These are phyloP conservation scores for Silvanus unidentatus DNA, from an alignment of 2,888 invertebrate species.

Conservation along the genomic window DNA sequence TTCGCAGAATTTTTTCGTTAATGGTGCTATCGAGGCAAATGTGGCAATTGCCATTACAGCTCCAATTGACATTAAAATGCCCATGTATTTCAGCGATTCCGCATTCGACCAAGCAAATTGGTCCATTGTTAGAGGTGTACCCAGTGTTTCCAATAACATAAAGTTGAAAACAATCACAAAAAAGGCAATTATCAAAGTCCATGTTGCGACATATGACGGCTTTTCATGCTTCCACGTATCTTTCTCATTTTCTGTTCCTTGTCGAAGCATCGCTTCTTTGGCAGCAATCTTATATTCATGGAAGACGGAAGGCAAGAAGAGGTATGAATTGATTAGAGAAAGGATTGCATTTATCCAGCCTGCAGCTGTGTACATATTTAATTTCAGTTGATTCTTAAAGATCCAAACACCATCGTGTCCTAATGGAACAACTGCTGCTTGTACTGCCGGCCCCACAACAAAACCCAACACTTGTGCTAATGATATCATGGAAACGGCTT, in stretches of 20 bases:
- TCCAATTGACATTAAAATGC: slow-evolving; percentile 73
- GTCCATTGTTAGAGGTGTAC: slow-evolving; percentile 80
- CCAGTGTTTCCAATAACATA: slow-evolving; percentile 80
- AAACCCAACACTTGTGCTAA: slow-evolving; percentile 83
- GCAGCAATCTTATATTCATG: slow-evolving; percentile 72
- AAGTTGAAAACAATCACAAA: slow-evolving; percentile 83
- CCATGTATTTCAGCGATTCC: slow-evolving; percentile 74
- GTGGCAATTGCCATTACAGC: slow-evolving; percentile 70
- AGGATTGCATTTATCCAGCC: slow-evolving; percentile 80
- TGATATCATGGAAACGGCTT: slow-evolving; percentile 77
- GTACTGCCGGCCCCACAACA: slow-evolving; percentile 77
- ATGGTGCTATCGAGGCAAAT: slow-evolving; percentile 64
- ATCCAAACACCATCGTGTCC: slow-evolving; percentile 59
- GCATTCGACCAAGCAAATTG: slow-evolving; percentile 80
- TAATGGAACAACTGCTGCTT: slow-evolving; percentile 73
- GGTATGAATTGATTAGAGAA: slow-evolving; percentile 63
- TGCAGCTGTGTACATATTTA: slow-evolving; percentile 84
- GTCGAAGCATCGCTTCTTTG: slow-evolving; percentile 69
- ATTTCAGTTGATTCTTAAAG: slow-evolving; percentile 51
- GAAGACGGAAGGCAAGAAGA: slow-evolving; percentile 71
- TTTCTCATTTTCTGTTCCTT: slow-evolving; percentile 65
- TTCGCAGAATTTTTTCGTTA: slow-evolving; percentile 68
- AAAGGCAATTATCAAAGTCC: slow-evolving; percentile 74
- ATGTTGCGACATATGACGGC: slow-evolving; percentile 69
- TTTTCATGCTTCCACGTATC: slow-evolving; percentile 66